Percentiles rank a stretch among this genome's conserved stretches.
Evolutionary conservation across 2,113 vertebrate genomes (phyloP).

Genomic region (Axis porcinus): DNA sequence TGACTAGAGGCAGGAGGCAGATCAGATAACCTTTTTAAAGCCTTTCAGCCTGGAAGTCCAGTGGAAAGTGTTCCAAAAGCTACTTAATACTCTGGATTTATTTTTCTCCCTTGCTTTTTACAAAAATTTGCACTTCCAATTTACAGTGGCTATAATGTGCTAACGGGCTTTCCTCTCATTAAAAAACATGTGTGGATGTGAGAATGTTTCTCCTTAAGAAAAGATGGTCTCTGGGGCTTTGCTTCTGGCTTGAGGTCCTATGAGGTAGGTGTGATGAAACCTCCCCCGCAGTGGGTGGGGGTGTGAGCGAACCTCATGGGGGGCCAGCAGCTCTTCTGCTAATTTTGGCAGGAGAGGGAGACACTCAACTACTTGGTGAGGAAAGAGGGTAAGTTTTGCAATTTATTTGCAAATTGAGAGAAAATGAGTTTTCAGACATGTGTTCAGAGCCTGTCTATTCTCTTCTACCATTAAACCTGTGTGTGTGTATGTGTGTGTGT

Average conservation of each 20-base stretch:
- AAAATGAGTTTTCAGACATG: not conserved
- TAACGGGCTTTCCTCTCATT: slow-evolving; percentile 63
- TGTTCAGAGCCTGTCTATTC: not conserved
- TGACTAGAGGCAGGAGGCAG: not conserved
- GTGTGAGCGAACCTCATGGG: not conserved
- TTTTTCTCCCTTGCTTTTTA: not conserved
- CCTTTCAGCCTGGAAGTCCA: not conserved
- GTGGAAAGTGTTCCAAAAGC: not conserved
- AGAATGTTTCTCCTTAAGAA: slow-evolving; percentile 56
- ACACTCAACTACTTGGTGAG: not conserved
- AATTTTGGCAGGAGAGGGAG: slow-evolving; percentile 58
- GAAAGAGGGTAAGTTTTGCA: not conserved
- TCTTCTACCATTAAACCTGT: not conserved
- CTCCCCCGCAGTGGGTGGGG: slow-evolving; percentile 4
- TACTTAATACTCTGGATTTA: not conserved
- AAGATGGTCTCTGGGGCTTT: slow-evolving; percentile 46
- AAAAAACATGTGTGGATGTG: slow-evolving; percentile 42
- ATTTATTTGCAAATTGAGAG: slow-evolving; percentile 23
- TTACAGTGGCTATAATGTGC: slow-evolving; percentile 57
- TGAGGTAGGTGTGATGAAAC: slow-evolving; percentile 68
- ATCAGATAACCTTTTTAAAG: not conserved
- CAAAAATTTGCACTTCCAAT: slow-evolving; percentile 49
- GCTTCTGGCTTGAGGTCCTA: slow-evolving; percentile 45
- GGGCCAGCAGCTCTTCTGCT: slow-evolving; percentile 21
- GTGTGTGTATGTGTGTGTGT: not conserved